Base-by-base conservation (phyloP, 2,888 invertebrate genomes). In the Tenthredo distinguenda region DNA sequence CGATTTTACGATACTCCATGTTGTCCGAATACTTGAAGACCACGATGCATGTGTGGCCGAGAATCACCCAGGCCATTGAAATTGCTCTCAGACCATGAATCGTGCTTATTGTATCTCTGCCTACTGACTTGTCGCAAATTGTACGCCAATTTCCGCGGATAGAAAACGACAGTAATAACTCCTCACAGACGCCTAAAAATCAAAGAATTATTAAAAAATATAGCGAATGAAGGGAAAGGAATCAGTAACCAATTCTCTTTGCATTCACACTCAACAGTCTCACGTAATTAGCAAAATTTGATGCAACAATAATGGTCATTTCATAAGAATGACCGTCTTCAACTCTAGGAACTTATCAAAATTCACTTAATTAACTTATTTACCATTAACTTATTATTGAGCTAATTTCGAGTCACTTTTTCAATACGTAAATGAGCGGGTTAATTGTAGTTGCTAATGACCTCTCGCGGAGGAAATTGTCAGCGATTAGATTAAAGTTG, bases 21-120 rank as follows among this genome's bases (percentile, higher is more conserved):
- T 98, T 98, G 93, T 97, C 98, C 72, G 97, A 96, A 91, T 97
- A 97, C 94, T 97, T 97, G 93, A 97, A 97, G 3, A 96, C 96
- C 3, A 97, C 95, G 89, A 97, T 97, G 88, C 94, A 94, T 1
- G 94, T 94, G 86, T 94, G 94, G 0, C 94, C 94, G 0, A 94
- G 91, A 65, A 94, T 93, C 4, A 94, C 93, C 94, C 94, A 94
- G 0, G 91, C 93, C 93, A 94, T 94, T 12, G 94, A 94, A 86
- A 94, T 92, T 50, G 92, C 93, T 21, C 93, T 88, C 0, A 94
- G 90, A 12, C 94, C 94, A 82, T 94, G 94, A 34, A 94, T 89
- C 3, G 94, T 93, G 86, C 93, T 94, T 82, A 94, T 93, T 0
- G 94, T 94, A 86, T 94, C 94, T 10, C 92, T 89, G 10, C 94